Conservation (phyloP, 2,888 invertebrate genomes). For the Eulithis testata region DNA sequence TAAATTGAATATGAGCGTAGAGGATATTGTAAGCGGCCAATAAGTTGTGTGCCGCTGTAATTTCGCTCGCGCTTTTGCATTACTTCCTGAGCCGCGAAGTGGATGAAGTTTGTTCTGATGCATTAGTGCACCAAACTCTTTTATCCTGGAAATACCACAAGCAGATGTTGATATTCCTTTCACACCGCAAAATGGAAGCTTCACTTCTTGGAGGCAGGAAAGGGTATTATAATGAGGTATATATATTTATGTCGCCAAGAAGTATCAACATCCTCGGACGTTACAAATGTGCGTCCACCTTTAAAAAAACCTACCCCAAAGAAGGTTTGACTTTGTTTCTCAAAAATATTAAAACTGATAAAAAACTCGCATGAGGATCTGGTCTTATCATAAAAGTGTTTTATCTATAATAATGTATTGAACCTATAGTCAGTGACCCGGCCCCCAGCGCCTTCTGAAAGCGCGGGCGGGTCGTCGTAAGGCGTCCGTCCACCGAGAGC, state of each 20-base stretch:
- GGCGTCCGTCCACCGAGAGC: conserved; percentile 94
- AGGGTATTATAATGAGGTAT: no score
- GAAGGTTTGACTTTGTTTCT: not conserved
- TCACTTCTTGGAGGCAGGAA: no score
- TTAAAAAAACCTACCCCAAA: no score
- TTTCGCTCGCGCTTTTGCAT: conserved; percentile 87
- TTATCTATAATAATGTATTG: no score
- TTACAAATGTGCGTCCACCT: no score
- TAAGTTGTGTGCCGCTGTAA: conserved; percentile 92
- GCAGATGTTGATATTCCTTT: no score
- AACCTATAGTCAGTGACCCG: conserved; percentile 95
- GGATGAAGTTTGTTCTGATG: conserved; percentile 93
- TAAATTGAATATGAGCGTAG: conserved; percentile 94
- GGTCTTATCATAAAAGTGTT: no score
- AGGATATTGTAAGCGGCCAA: conserved; percentile 95
- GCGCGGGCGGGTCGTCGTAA: conserved; percentile 97
- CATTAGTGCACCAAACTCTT: conserved; percentile 95
- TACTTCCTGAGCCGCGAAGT: conserved; percentile 84
- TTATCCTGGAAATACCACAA: conserved; percentile 69
- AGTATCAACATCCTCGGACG: no score
- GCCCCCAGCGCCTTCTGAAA: conserved; percentile 97
- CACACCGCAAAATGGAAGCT: no score
- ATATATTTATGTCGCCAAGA: no score
- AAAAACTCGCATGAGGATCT: no score
- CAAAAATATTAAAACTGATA: no score